phyloP scores from a whole-genome alignment of 2,888 invertebrate species.

The Marasmarcha lunaedactyla region DNA sequence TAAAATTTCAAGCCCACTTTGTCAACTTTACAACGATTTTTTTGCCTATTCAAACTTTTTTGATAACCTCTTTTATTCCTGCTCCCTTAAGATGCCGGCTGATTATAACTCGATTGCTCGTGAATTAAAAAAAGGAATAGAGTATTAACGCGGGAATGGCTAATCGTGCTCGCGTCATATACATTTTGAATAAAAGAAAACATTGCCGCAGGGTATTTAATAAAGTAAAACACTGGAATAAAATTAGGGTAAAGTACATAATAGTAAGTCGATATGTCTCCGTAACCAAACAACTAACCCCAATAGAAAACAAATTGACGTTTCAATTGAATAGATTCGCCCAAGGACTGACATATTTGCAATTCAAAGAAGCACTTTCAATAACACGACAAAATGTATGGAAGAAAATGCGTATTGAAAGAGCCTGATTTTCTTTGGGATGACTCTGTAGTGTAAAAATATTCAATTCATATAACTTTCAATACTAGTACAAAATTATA shows the following conservation, averaged over 20 bases:
- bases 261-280: slow-evolving; percentile 38
- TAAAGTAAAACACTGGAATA: slow-evolving; percentile 3
- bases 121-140: too few species aligned
- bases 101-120: background rate
- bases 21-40: slow-evolving; percentile 28
- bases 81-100: background rate
- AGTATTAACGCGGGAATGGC: too few species aligned
- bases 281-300: slow-evolving; percentile 40
- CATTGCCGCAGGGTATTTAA: background rate
- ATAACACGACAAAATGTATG: slow-evolving; percentile 45
- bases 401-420: slow-evolving; percentile 55
- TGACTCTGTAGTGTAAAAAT: too few species aligned
- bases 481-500: too few species aligned
- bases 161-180: too few species aligned
- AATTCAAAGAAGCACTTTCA: slow-evolving; percentile 62
- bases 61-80: background rate
- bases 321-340: slow-evolving; percentile 54
- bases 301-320: slow-evolving; percentile 69
- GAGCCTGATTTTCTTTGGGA: slow-evolving; percentile 55
- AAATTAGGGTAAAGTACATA: slow-evolving; percentile 29
- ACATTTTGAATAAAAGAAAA: background rate
- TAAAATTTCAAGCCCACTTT: slow-evolving; percentile 32
- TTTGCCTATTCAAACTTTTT: slow-evolving; percentile 12
- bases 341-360: slow-evolving; percentile 55
- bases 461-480: too few species aligned